Percentiles rank a stretch among this genome's conserved stretches.
These are phyloP conservation scores for Phaenicophaeus curvirostris DNA, from an alignment of 2,797 vertebrate species.

Conservation along the genomic window DNA sequence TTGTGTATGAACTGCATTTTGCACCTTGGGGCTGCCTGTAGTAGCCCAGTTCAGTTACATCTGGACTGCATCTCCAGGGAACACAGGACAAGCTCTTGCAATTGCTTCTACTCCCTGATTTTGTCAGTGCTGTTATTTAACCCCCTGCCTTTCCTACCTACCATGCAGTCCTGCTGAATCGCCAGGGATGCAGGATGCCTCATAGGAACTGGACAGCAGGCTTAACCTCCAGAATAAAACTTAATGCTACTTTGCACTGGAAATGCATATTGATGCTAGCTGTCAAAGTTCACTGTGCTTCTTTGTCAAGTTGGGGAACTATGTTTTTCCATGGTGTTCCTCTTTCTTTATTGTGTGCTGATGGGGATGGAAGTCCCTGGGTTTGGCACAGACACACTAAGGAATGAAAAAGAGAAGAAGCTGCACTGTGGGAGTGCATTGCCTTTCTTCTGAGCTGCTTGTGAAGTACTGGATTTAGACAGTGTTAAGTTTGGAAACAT, in stretches of 20 bases:
- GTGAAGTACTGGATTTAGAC: slow-evolving; percentile 85
- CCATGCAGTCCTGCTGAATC: slow-evolving; percentile 79
- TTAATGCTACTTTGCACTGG: neutral
- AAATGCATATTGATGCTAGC: slow-evolving; percentile 51
- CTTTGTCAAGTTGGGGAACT: slow-evolving; percentile 84
- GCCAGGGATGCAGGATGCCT: slow-evolving; percentile 79
- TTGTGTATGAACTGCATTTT: slow-evolving; percentile 78
- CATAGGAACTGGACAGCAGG: slow-evolving; percentile 83
- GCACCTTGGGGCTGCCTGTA: slow-evolving; percentile 83
- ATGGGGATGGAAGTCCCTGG: neutral
- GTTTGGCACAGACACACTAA: slow-evolving; percentile 77
- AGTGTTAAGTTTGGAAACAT: slow-evolving; percentile 86
- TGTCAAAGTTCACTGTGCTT: slow-evolving; percentile 81
- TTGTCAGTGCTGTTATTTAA: slow-evolving; percentile 86
- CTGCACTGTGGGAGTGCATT: slow-evolving; percentile 83
- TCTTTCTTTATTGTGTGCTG: slow-evolving; percentile 78
- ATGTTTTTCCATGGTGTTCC: slow-evolving; percentile 84
- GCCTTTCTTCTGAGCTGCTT: slow-evolving; percentile 86
- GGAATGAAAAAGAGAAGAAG: slow-evolving; percentile 76
- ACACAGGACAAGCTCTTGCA: slow-evolving; percentile 78
- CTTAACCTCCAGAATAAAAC: slow-evolving; percentile 77
- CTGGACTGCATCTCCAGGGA: slow-evolving; percentile 80
- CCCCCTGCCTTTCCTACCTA: slow-evolving; percentile 82
- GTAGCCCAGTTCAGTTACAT: slow-evolving; percentile 78
- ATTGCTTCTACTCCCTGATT: slow-evolving; percentile 82